phyloP scores from a whole-genome alignment of 23 tunicate genomes.

The Aplidium turbinatum region DNA sequence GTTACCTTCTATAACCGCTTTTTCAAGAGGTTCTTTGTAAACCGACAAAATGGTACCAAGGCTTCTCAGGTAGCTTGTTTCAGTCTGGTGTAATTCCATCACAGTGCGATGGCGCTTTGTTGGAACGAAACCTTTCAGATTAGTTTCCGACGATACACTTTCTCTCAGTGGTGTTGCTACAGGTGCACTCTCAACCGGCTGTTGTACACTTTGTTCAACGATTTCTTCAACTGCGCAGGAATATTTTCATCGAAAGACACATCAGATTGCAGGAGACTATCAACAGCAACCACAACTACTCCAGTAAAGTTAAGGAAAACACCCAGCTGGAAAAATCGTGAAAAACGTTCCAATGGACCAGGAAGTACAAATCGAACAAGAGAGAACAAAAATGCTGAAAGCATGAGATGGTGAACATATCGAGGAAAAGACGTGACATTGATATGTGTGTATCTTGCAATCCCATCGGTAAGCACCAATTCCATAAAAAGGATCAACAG shows the following conservation, averaged over 20 bases:
- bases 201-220: too few relatives aligned
- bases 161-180: too few relatives aligned
- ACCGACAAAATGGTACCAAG: conserved; percentile 50
- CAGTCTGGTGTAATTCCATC: conserved; percentile 75
- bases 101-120: conserved; percentile 51
- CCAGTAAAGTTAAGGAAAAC: conserved; percentile 40
- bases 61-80: conserved; percentile 65
- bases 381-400: conserved; percentile 47
- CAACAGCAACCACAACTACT: conserved; percentile 38
- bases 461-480: too few relatives aligned
- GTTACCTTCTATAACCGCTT: conserved; percentile 27
- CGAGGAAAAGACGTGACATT: too few relatives aligned
- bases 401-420: too few relatives aligned
- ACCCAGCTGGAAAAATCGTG: conserved; percentile 61
- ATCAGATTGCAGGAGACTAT: conserved; percentile 1
- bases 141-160: too few relatives aligned
- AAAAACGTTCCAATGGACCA: conserved; percentile 67
- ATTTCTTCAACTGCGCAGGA: neutral
- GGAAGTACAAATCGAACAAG: conserved; percentile 68
- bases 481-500: too few relatives aligned
- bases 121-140: conserved; percentile 19
- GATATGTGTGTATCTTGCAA: too few relatives aligned
- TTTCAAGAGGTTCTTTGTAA: conserved; percentile 64
- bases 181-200: too few relatives aligned
- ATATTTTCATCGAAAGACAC: neutral